phyloP scores from a whole-genome alignment of 2,113 vertebrate species.

The Rhombomys opimus region DNA sequence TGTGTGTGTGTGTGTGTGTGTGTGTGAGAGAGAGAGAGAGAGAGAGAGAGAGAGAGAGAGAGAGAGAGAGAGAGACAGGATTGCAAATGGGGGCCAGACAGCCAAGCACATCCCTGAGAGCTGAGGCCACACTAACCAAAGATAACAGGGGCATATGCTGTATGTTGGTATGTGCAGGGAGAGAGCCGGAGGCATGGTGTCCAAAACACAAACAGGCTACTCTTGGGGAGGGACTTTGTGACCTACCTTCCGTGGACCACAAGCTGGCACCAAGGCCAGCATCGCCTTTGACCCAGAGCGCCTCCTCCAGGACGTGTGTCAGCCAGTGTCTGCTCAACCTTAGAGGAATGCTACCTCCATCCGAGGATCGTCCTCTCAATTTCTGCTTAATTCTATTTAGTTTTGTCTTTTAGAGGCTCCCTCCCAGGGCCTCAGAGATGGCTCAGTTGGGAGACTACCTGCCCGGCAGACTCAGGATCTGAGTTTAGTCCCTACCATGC shows the following conservation, averaged over 20 bases:
- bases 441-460: background rate
- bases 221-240: background rate
- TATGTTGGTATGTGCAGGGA: background rate
- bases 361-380: background rate
- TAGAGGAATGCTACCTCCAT: no score
- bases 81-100: background rate
- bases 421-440: background rate
- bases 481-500: background rate
- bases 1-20: no score
- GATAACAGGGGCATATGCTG: fast-evolving
- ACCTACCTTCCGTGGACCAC: background rate
- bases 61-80: background rate
- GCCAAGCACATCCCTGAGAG: background rate
- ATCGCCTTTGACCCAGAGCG: background rate
- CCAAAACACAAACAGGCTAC: background rate
- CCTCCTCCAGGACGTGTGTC: background rate
- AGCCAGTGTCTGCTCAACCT: background rate
- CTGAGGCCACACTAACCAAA: background rate
- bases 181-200: background rate
- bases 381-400: background rate
- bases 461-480: background rate
- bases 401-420: background rate
- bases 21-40: no score
- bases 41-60: no score
- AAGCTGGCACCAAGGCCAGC: background rate